Percentiles rank a stretch among this genome's conserved stretches.
These are phyloP conservation scores for Dinothrombium tinctorium DNA, from an alignment of 1,140 invertebrate species.

Conservation along the genomic window DNA sequence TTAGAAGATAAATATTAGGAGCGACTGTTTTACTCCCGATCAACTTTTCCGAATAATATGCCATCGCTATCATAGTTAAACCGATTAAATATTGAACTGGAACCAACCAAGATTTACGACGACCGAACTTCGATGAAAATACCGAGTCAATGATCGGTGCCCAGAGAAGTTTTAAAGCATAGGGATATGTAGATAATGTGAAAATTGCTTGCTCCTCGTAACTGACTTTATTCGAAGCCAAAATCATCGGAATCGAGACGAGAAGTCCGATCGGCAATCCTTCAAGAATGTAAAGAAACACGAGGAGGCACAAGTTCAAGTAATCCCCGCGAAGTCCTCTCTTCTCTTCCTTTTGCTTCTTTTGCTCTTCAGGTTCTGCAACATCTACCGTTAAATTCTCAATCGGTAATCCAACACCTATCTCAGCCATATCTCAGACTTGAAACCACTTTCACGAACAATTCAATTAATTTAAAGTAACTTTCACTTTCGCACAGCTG, in stretches of 20 bases:
- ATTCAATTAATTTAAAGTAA: no score
- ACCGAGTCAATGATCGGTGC: constrained; percentile 88
- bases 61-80: constrained; percentile 57
- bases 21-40: constrained; percentile 13
- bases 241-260: constrained; percentile 76
- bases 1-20: constrained; percentile 59
- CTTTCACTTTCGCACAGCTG: no score
- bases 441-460: no score
- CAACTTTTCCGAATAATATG: constrained; percentile 19
- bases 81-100: constrained; percentile 54
- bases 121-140: constrained; percentile 53
- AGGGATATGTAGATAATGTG: constrained; percentile 87
- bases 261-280: constrained; percentile 84
- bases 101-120: constrained; percentile 91
- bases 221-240: constrained; percentile 67
- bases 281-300: constrained; percentile 81
- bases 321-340: constrained; percentile 16
- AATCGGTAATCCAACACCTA: no score
- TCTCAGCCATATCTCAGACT: no score
- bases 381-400: no score
- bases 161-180: constrained; percentile 76
- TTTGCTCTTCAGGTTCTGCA: no score
- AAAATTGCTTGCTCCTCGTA: constrained; percentile 92
- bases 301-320: constrained; percentile 43
- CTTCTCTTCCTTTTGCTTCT: no score